Evolutionary conservation across 2,113 vertebrate species (phyloP).

Genomic region (Guaruba guarouba): DNA sequence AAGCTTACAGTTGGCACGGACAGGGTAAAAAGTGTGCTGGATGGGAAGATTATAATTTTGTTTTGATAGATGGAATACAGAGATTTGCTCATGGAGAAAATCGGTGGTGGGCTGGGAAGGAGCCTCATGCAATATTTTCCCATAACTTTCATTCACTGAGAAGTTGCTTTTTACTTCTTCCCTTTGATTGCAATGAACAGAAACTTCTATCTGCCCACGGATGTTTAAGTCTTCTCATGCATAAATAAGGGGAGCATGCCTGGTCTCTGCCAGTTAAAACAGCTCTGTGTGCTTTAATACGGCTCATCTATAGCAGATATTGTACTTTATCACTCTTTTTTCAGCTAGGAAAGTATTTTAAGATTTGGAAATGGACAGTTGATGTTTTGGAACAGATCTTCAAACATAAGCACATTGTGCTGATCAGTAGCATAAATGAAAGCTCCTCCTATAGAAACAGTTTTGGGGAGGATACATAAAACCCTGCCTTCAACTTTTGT

Average conservation of each 20-base stretch:
- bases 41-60: not conserved
- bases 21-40: not conserved
- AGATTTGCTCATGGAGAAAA: not conserved
- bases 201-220: not conserved
- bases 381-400: not conserved
- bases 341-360: conserved; percentile 22
- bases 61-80: not conserved
- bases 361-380: not conserved
- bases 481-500: not conserved
- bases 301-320: conserved; percentile 25
- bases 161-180: not conserved
- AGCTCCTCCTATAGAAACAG: not conserved
- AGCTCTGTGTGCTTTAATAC: not conserved
- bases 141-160: not conserved
- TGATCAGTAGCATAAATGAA: not conserved
- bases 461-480: not conserved
- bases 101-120: not conserved
- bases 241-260: not conserved
- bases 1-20: not conserved
- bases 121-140: not conserved
- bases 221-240: not conserved
- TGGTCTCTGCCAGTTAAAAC: conserved; percentile 33
- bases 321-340: not conserved
- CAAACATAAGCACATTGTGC: not conserved
- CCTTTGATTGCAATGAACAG: not conserved